Conservation (phyloP, 1,140 invertebrate species). For the Drosophila dunni region DNA sequence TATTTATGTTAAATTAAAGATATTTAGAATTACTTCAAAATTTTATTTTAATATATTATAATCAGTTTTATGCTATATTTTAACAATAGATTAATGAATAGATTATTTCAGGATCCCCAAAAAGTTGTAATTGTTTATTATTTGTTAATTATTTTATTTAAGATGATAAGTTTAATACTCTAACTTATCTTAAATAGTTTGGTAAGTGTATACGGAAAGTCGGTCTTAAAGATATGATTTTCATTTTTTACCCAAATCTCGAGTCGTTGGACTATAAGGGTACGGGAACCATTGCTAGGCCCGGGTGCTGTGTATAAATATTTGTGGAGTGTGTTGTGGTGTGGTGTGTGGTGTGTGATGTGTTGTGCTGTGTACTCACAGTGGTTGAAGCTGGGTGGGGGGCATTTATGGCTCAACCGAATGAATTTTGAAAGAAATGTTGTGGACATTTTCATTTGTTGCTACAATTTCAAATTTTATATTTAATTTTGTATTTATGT, state of each 20-base stretch:
- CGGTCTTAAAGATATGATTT: not conserved
- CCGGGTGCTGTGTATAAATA: constrained; percentile 28
- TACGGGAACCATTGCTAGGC: constrained; percentile 22
- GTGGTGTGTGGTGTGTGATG: not conserved
- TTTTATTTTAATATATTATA: no score
- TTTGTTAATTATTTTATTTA: no score
- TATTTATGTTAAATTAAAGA: no score
- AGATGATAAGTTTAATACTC: not conserved
- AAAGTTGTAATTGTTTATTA: no score
- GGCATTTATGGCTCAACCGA: constrained; percentile 17
- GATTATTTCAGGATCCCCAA: no score
- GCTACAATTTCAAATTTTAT: constrained; percentile 50
- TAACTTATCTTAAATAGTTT: not conserved
- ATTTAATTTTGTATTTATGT: constrained; percentile 48
- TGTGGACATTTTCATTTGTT: constrained; percentile 50
- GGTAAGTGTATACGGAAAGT: constrained; percentile 8
- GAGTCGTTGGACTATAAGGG: constrained; percentile 32
- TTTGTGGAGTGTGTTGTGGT: constrained; percentile 29
- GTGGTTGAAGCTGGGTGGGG: constrained; percentile 27
- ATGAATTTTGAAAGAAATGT: constrained; percentile 27
- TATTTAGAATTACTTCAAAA: no score
- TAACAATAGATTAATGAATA: no score
- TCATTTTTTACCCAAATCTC: not conserved
- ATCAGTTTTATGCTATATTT: no score
- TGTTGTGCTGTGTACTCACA: constrained; percentile 14